Evolutionary conservation across 2,888 invertebrate genomes (phyloP).

Genomic region (Caenorhabditis sp.): DNA sequence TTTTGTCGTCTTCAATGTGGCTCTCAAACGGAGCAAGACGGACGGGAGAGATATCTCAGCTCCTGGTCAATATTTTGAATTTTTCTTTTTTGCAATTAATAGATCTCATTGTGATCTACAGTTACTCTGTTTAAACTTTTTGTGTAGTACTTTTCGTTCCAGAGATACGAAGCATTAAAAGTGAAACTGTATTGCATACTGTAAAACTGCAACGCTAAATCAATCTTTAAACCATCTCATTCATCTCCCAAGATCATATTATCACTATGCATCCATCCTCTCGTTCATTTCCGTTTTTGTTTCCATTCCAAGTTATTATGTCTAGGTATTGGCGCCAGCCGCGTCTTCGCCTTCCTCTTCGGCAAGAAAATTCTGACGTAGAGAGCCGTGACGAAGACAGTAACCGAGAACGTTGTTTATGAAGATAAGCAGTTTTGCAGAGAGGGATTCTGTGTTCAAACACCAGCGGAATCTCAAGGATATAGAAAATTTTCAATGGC

Average conservation of each 20-base stretch:
- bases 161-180: no score
- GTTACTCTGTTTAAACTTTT: no score
- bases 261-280: background rate
- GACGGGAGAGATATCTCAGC: no score
- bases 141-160: no score
- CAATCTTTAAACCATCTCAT: background rate
- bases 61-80: no score
- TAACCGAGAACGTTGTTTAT: constrained; percentile 18
- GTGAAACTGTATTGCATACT: no score
- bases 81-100: no score
- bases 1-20: no score
- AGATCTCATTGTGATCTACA: no score
- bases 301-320: background rate
- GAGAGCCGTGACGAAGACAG: background rate
- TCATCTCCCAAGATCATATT: background rate
- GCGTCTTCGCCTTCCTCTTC: background rate
- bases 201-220: background rate
- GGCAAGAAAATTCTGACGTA: constrained; percentile 27
- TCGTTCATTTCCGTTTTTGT: background rate
- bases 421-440: constrained; percentile 19
- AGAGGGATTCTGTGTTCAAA: constrained; percentile 16
- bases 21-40: no score
- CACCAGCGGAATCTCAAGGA: constrained; percentile 32
- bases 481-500: constrained; percentile 19
- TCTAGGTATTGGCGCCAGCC: constrained; percentile 2